phyloP scores from a whole-genome alignment of 2,888 invertebrate species.

The Bruchidius siliquastri region DNA sequence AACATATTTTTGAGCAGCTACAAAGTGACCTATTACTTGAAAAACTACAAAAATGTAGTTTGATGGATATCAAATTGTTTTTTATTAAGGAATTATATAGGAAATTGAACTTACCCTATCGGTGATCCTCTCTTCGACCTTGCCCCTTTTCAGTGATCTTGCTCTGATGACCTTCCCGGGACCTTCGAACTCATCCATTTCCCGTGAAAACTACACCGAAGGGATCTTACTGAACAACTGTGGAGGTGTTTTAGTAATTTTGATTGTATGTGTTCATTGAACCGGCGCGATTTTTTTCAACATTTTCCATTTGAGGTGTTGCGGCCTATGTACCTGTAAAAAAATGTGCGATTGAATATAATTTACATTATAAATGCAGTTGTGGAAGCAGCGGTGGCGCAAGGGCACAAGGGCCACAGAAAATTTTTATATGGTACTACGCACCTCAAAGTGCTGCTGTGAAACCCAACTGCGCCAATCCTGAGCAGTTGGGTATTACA shows the following conservation, averaged over 20 bases:
- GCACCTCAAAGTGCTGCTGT: too few relatives aligned
- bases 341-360: not conserved
- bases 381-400: too few relatives aligned
- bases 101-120: slow-evolving; percentile 63
- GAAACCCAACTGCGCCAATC: too few relatives aligned
- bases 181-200: slow-evolving; percentile 30
- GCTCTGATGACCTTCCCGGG: slow-evolving; percentile 61
- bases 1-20: too few relatives aligned
- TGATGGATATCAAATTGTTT: too few relatives aligned
- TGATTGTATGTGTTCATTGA: not conserved
- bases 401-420: too few relatives aligned
- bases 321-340: not conserved
- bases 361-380: not conserved
- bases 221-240: not conserved
- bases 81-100: too few relatives aligned
- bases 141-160: slow-evolving; percentile 73
- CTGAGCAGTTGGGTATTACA: too few relatives aligned
- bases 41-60: too few relatives aligned
- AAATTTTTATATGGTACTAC: too few relatives aligned
- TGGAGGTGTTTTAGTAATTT: not conserved
- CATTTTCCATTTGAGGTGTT: not conserved
- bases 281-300: not conserved
- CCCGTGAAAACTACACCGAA: not conserved
- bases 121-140: slow-evolving; percentile 69
- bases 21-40: too few relatives aligned